Percentiles rank a stretch among this genome's conserved stretches.
Conservation (phyloP, 2,113 vertebrate species). For the Embiotoca jacksoni region DNA sequence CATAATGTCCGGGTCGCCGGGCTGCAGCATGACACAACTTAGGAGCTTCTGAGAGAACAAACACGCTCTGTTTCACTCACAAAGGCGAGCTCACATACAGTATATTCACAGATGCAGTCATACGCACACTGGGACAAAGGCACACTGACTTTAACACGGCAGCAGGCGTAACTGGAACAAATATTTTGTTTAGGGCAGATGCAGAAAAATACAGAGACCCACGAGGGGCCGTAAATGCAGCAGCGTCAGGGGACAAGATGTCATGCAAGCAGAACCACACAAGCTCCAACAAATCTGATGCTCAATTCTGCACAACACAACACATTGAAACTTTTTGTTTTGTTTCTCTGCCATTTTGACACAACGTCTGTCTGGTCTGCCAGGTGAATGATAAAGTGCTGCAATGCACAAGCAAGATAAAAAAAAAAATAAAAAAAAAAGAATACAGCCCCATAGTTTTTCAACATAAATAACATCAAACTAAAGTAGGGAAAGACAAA, state of each 20-base stretch:
- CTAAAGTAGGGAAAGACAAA: no score
- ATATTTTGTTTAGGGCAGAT: constrained; percentile 10
- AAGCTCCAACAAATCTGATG: neutral
- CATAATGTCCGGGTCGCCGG: constrained; percentile 25
- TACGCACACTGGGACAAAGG: neutral
- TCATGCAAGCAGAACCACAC: neutral
- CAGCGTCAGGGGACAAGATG: constrained; percentile 10
- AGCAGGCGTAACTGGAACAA: constrained; percentile 31
- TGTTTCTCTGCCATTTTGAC: no score
- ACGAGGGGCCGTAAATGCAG: neutral
- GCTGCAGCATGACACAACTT: neutral
- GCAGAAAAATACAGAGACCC: constrained; percentile 1
- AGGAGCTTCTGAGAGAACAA: constrained; percentile 39
- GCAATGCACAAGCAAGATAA: no score
- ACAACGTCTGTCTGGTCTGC: no score
- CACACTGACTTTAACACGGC: constrained; percentile 10
- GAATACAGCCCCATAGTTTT: no score
- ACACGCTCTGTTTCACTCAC: constrained; percentile 41
- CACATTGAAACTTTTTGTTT: no score
- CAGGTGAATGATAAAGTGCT: no score
- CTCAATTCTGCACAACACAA: no score
- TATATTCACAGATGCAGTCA: neutral
- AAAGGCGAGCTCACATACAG: constrained; percentile 13
- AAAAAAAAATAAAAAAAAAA: no score
- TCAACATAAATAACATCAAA: no score